A percentile compares a stretch with the other conserved stretches of the same genome.
Conservation (phyloP, 2,888 invertebrate genomes). For the Heliconius hortense region DNA sequence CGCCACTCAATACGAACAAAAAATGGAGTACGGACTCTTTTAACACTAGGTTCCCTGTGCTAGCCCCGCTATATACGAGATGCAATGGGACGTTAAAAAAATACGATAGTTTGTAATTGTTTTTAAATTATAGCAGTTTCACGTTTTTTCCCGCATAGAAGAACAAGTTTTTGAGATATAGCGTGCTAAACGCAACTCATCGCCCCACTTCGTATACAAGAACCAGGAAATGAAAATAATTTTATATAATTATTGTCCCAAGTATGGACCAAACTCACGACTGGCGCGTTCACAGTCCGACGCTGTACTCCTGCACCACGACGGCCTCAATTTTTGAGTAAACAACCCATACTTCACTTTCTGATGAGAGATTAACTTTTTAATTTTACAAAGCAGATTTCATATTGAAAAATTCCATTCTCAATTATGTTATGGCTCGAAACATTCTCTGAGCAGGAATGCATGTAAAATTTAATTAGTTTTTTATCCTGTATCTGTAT, state of each 20-base stretch:
- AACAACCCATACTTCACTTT: conserved; percentile 8
- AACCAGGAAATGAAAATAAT: background rate
- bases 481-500: background rate
- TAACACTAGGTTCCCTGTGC: too few species aligned
- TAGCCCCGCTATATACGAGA: too few species aligned
- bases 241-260: background rate
- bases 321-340: background rate
- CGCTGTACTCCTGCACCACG: background rate
- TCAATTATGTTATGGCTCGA: conserved; percentile 19
- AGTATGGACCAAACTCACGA: background rate
- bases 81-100: too few species aligned
- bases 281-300: background rate
- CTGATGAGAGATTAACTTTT: conserved; percentile 17
- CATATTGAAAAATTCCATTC: conserved; percentile 22
- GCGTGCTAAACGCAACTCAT: background rate
- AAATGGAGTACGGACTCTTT: too few species aligned
- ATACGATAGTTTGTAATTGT: too few species aligned
- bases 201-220: background rate
- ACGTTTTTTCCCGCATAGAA: too few species aligned
- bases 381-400: conserved; percentile 21
- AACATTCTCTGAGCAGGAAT: conserved; percentile 9
- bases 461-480: conserved; percentile 24
- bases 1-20: too few species aligned
- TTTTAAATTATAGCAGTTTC: too few species aligned
- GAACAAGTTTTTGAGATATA: background rate